phyloP scores from a whole-genome alignment of 2,888 invertebrate genomes.

The Pheosia tremula region DNA sequence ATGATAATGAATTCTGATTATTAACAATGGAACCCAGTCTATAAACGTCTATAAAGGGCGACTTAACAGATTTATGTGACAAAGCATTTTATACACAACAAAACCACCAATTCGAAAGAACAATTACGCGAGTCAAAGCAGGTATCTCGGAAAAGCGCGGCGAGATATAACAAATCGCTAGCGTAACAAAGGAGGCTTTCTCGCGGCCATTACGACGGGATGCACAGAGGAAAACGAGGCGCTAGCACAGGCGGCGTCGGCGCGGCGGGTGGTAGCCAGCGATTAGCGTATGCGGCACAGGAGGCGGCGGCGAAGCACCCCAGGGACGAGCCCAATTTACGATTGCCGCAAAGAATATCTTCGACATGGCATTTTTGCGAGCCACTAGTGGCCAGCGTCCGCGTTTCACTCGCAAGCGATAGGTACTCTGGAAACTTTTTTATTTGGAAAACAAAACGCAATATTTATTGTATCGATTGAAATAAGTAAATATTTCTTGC shows the following conservation, averaged over 20 bases:
- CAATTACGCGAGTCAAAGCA: conserved; percentile 82
- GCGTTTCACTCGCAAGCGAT: conserved; percentile 31
- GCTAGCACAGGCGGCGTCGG: conserved; percentile 52
- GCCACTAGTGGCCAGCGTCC: conserved; percentile 62
- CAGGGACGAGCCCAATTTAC: conserved; percentile 72
- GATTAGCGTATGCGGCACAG: conserved; percentile 75
- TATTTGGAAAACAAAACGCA: conserved; percentile 37
- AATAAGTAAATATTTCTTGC: conserved; percentile 64
- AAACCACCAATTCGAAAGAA: conserved; percentile 79
- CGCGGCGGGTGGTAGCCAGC: conserved; percentile 50
- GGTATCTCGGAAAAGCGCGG: conserved; percentile 76
- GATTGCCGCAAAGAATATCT: conserved; percentile 81
- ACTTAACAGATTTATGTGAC: conserved; percentile 78
- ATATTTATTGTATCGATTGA: conserved; percentile 59
- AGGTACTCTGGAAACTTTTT: conserved; percentile 36
- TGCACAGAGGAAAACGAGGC: conserved; percentile 64
- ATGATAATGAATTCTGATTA: conserved; percentile 67
- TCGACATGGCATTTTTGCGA: conserved; percentile 71
- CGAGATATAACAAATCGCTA: conserved; percentile 81
- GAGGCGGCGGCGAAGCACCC: conserved; percentile 55
- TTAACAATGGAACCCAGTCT: conserved; percentile 66
- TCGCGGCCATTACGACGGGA: conserved; percentile 78
- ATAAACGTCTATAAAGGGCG: conserved; percentile 57
- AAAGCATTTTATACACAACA: conserved; percentile 80
- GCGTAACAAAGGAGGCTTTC: conserved; percentile 83